Evolutionary conservation across 2,888 invertebrate species (phyloP).

Genomic region (Isotomurus palustris): DNA sequence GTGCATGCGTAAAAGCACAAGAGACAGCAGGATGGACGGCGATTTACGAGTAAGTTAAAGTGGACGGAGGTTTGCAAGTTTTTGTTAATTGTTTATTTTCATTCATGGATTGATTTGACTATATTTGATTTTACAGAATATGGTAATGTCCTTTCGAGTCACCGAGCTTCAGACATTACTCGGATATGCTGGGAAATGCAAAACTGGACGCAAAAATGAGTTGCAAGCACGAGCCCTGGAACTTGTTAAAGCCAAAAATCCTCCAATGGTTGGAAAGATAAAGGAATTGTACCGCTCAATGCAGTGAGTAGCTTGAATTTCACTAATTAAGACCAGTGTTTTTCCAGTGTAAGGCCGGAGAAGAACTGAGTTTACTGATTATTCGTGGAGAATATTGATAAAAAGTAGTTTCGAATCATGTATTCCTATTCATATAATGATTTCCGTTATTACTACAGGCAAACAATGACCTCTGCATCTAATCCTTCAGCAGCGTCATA

Average conservation of each 20-base stretch:
- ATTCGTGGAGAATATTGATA: too few species aligned
- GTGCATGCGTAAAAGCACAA: too few species aligned
- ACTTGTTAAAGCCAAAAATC: slow-evolving; percentile 62
- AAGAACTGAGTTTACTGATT: too few species aligned
- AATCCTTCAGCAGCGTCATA: slow-evolving; percentile 5
- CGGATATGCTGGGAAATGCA: slow-evolving; percentile 72
- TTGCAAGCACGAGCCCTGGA: slow-evolving; percentile 69
- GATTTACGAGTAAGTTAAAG: slow-evolving; percentile 1
- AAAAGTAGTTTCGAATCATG: too few species aligned
- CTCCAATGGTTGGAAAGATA: slow-evolving; percentile 61
- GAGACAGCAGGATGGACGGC: slow-evolving; percentile 7
- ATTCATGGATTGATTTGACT: not conserved
- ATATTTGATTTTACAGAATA: slow-evolving; percentile 48
- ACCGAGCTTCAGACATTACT: slow-evolving; percentile 78
- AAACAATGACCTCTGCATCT: not conserved
- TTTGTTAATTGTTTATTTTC: not conserved
- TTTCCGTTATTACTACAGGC: too few species aligned
- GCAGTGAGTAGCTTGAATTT: slow-evolving; percentile 53
- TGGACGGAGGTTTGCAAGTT: not conserved
- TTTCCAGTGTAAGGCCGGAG: too few species aligned
- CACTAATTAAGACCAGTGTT: not conserved
- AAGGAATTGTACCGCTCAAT: slow-evolving; percentile 64
- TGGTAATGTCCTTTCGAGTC: slow-evolving; percentile 69
- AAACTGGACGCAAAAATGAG: slow-evolving; percentile 74
- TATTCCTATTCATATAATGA: too few species aligned